Evolutionary conservation across 1,140 invertebrate species (phyloP), one percentile per base, ranked within the genome.

Genomic region (Drosophila nebulosa): DNA sequence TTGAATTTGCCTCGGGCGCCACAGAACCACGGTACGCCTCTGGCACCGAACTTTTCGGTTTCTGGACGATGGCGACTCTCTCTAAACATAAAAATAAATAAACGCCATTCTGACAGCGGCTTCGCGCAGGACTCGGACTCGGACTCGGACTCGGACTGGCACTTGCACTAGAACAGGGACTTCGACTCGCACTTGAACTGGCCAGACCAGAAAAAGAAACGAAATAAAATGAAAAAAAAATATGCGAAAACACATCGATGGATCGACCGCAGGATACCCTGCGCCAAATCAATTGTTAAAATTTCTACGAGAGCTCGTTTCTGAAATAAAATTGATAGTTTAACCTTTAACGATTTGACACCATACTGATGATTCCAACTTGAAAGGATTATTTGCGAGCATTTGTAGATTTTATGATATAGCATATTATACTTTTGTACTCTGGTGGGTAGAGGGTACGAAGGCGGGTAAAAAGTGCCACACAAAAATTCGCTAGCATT

Each of bases 11-110:
- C 69, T 77, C 39, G 39, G 39, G 39, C 39, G 18, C 39, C 39
- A 46, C 39, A 46, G 39, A 46, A 46, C 16, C 16, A 46, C 39
- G 39, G 27, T 60, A 51, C 66, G 64, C 58, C 70, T 56, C 16
- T 65, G 42, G 72, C 52, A 59, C 70, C 58, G 70, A 63, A 70
- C 52, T 58, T 69, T 71, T 84, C 61, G 73, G 73, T 62, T 69
- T 66, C 52, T 67, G 78, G 83, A 78, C 81, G 69, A 39, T 69
- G 66, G 59, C 68, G 64, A 63, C 64, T 77, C 77, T 77, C 77
- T 79, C 84, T 79, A 88, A 88, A 77, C 75, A 88, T 88, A 88
- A 88, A 78, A 81, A 89, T 88, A 88, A 88, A 89, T 89, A 88
- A 79, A 79, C 63, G 69, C 66, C 61, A 53, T 73, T 62, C 78